Conservation (phyloP, 2,888 invertebrate genomes). For the Scrobipalpa costella region DNA sequence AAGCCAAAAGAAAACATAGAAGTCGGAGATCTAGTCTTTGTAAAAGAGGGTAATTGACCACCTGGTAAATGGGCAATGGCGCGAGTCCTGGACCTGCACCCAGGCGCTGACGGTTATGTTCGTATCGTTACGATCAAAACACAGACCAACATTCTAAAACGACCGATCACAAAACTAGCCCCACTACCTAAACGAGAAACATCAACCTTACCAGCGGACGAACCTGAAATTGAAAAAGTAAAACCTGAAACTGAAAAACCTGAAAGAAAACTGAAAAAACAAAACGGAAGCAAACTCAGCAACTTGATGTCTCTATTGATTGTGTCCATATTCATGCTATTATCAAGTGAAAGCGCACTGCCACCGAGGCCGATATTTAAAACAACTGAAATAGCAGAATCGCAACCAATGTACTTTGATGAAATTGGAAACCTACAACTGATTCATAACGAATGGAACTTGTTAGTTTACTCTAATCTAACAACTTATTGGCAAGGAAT, state of each 20-base stretch:
- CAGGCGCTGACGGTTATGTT: conserved; percentile 23
- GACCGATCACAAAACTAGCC: neutral
- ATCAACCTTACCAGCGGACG: no score
- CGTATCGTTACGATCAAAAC: conserved; percentile 27
- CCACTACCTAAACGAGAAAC: neutral
- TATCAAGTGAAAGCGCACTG: no score
- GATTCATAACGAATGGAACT: conserved; percentile 16
- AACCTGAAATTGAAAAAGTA: no score
- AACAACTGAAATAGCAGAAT: neutral
- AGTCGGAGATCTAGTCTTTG: conserved; percentile 28
- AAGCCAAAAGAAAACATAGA: conserved; percentile 21
- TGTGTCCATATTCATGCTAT: no score
- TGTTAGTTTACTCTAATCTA: conserved; percentile 13
- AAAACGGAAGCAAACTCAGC: no score
- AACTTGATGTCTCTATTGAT: no score
- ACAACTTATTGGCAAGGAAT: conserved; percentile 10
- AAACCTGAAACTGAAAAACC: neutral
- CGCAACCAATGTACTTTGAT: conserved; percentile 1
- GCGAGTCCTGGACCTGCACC: conserved; percentile 26
- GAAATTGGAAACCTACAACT: conserved; percentile 10
- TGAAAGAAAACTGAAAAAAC: neutral
- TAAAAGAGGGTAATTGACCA: conserved; percentile 32
- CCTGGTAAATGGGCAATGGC: conserved; percentile 33
- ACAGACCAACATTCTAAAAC: neutral
- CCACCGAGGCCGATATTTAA: no score